phyloP scores from a whole-genome alignment of 1,140 invertebrate genomes.

The Helicoverpa zea region DNA sequence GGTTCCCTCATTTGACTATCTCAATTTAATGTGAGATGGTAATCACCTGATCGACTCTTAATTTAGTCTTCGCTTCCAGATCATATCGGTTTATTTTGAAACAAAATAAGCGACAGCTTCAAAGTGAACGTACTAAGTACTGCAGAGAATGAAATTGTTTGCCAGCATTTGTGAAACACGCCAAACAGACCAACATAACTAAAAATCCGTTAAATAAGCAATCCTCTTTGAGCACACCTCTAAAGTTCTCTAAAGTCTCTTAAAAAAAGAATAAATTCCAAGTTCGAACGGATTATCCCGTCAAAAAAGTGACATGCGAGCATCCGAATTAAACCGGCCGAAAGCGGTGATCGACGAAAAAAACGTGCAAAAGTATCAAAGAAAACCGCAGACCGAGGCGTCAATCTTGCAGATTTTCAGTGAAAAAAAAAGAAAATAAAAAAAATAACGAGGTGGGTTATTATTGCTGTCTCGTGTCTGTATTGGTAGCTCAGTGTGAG shows the following conservation, averaged over 20 bases:
- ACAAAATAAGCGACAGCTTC: slow-evolving; percentile 23
- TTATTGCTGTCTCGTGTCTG: slow-evolving; percentile 68
- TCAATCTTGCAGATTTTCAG: slow-evolving; percentile 77
- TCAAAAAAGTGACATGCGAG: slow-evolving; percentile 72
- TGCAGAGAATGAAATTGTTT: slow-evolving; percentile 37
- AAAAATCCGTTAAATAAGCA: slow-evolving; percentile 36
- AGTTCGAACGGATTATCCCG: slow-evolving; percentile 71
- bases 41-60: slow-evolving; percentile 35
- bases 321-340: slow-evolving; percentile 67
- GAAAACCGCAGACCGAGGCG: slow-evolving; percentile 64
- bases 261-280: slow-evolving; percentile 42
- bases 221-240: slow-evolving; percentile 41
- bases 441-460: slow-evolving; percentile 68
- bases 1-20: slow-evolving; percentile 32
- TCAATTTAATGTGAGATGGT: slow-evolving; percentile 42
- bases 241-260: slow-evolving; percentile 26
- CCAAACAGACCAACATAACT: slow-evolving; percentile 17
- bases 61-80: slow-evolving; percentile 13
- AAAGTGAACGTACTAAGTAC: slow-evolving; percentile 25
- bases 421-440: slow-evolving; percentile 77
- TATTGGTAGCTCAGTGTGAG: slow-evolving; percentile 75
- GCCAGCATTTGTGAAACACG: not conserved
- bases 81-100: slow-evolving; percentile 40
- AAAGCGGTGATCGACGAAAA: slow-evolving; percentile 64
- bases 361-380: slow-evolving; percentile 60